A percentile compares a stretch with the other conserved stretches of the same genome.
Evolutionary conservation across 2,888 invertebrate species (phyloP).

Genomic region (Acronicta psi): DNA sequence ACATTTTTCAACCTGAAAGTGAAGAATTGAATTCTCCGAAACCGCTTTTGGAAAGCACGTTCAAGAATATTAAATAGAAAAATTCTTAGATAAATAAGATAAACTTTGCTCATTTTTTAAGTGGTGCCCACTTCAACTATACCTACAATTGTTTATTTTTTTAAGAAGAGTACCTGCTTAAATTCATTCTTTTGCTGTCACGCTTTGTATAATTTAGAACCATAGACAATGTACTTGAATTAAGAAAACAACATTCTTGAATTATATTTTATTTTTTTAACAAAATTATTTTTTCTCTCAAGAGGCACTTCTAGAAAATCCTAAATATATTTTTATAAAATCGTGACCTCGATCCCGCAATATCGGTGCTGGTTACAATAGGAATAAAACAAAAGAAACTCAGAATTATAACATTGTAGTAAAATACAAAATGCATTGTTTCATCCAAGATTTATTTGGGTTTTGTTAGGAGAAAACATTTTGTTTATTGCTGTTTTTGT

Average conservation of each 20-base stretch:
- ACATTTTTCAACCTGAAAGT: constrained; percentile 2
- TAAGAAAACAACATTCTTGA: constrained; percentile 10
- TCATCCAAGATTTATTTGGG: constrained; percentile 26
- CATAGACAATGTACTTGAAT: constrained; percentile 27
- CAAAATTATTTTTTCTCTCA: background rate
- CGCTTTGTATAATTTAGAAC: constrained; percentile 28
- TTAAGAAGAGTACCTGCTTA: constrained; percentile 1
- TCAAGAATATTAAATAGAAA: constrained; percentile 1
- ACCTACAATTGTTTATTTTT: constrained; percentile 4
- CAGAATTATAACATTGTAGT: constrained; percentile 29
- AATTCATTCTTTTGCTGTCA: constrained; percentile 15
- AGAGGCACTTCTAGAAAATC: constrained; percentile 23
- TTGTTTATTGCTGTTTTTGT: constrained; percentile 40
- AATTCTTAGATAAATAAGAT: background rate
- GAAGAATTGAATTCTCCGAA: constrained; percentile 2
- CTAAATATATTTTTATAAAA: constrained; percentile 7
- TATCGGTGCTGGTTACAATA: constrained; percentile 31
- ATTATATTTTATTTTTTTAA: background rate
- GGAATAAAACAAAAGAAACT: constrained; percentile 30
- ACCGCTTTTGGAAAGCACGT: background rate
- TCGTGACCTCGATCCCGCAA: constrained; percentile 15
- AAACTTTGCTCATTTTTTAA: background rate
- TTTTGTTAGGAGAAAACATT: constrained; percentile 15
- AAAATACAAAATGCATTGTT: constrained; percentile 42
- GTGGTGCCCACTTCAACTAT: background rate